These are phyloP conservation scores for Drosophila carrolli DNA, from an alignment of 1,140 invertebrate species.

Conservation along the genomic window DNA sequence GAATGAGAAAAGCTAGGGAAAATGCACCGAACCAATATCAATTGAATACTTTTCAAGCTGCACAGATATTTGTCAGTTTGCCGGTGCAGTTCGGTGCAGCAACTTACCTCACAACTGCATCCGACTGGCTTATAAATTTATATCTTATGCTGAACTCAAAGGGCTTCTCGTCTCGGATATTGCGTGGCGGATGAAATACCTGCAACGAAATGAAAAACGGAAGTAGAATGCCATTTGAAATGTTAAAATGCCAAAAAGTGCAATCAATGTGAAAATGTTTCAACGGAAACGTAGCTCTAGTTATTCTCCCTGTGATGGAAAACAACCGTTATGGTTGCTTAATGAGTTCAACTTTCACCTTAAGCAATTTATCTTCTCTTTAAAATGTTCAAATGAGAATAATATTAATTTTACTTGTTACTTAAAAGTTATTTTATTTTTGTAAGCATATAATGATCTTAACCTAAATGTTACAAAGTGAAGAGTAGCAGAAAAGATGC, in stretches of 20 bases:
- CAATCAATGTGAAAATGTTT: conserved; percentile 46
- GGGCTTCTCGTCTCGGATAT: conserved; percentile 86
- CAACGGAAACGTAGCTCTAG: neutral
- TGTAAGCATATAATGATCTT: no score
- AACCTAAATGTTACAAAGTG: no score
- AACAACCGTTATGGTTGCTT: neutral
- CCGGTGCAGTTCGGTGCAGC: conserved; percentile 10
- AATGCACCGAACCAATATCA: conserved; percentile 42
- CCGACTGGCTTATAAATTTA: conserved; percentile 89
- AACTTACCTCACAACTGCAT: conserved; percentile 89
- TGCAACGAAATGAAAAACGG: conserved; percentile 60
- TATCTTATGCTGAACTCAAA: conserved; percentile 92
- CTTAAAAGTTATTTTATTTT: no score
- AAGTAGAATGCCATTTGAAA: conserved; percentile 15
- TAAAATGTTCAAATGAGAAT: no score
- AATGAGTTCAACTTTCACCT: conserved; percentile 19
- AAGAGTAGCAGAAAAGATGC: conserved; percentile 1
- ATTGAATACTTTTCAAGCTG: conserved; percentile 38
- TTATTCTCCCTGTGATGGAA: neutral
- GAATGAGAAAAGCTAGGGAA: neutral
- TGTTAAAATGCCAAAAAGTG: conserved; percentile 30
- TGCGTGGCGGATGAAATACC: conserved; percentile 88
- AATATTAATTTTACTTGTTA: no score
- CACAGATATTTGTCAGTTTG: conserved; percentile 38
- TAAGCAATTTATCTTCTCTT: neutral